Evolutionary conservation across 2,113 vertebrate genomes (phyloP).

Genomic region (Felis catus): F.catus_Fca126_mat1.0 CM031413.1:147275501-147276000

Average conservation of each 20-base stretch:
- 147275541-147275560: too few relatives aligned
- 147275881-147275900: background rate
- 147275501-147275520: too few relatives aligned
- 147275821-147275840: background rate
- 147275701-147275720: background rate
- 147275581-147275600: too few relatives aligned
- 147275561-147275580: too few relatives aligned
- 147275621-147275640: background rate
- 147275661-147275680: background rate
- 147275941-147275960: background rate
- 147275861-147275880: background rate
- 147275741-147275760: background rate
- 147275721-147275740: background rate
- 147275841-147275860: background rate
- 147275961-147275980: background rate
- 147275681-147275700: background rate
- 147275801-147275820: background rate
- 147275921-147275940: background rate
- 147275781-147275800: background rate
- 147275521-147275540: too few relatives aligned
- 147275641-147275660: constrained; percentile 29
- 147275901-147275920: background rate
- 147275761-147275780: background rate
- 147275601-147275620: too few relatives aligned
- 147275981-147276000: background rate